Base-by-base conservation (phyloP, 92 coral and sea anemone species). In the Palythoa caribaeorum region DNA sequence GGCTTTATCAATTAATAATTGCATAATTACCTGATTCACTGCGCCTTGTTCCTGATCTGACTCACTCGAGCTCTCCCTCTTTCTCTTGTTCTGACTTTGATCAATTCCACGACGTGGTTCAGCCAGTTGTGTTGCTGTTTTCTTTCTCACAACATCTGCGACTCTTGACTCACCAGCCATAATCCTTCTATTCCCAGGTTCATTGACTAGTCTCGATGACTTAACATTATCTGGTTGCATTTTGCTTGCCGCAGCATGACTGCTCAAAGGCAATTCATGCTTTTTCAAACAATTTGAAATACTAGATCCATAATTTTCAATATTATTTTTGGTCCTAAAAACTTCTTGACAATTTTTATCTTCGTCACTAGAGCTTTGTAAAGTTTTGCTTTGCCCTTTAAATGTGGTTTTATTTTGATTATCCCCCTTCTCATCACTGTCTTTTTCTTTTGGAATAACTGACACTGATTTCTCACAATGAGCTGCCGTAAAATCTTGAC, bases 401-500 rank as follows among this genome's bases (percentile, higher is more conserved):
- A n/a, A 2, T 14, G 4, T 14, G 19, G 8, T 48, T 19, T 7
- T 40, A 48, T 47, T 37, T 65, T 69, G 20, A 81, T 15, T 66
- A 52, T 47, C 7, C n/a, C 44, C 20, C 5, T 20, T 65, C 40
- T 47, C 60, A 53, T 11, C 20, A 16, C 3, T 65, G 73, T n/a
- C 39, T 9, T 2, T 63, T 20, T 19, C 59, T 50, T 19, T 71
- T 20, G 39, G 73, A 65, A 81, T 63, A 35, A 81, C 73, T 0
- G 86, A 81, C 47, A 66, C 44, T 63, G 86, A 81, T 28, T 66
- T 76, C 2, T 81, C 74, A 79, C 54, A 37, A n/a, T 48, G 36
- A 57, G 14, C 16, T 7, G 38, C 57, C 39, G 55, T 59, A 12
- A 44, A 62, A 62, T 21, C 74, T 4, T 38, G 60, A 20, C 15